Percentiles rank a stretch among this genome's conserved stretches.
Evolutionary conservation across 2,888 invertebrate species (phyloP).

Genomic region (Lagria hirta): DNA sequence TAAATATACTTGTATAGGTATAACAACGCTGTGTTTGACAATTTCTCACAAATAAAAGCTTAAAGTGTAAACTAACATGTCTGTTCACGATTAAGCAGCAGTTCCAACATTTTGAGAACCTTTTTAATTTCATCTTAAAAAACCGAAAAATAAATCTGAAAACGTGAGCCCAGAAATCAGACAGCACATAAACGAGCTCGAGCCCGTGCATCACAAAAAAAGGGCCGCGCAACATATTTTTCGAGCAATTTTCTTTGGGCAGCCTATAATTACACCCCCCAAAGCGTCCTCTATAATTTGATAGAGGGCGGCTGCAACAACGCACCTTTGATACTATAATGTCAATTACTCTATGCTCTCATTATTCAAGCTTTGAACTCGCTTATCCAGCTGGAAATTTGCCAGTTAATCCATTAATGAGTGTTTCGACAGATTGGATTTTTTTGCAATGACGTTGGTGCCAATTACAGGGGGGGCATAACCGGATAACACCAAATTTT

Average conservation of each 20-base stretch:
- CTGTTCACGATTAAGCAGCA: too few relatives aligned
- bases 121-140: slow-evolving; percentile 10
- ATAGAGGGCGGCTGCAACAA: slow-evolving; percentile 48
- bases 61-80: too few relatives aligned
- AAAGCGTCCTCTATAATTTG: slow-evolving; percentile 51
- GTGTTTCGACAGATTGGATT: slow-evolving; percentile 5
- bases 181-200: slow-evolving; percentile 22
- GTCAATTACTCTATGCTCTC: slow-evolving; percentile 47
- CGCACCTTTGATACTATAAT: slow-evolving; percentile 52
- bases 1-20: too few relatives aligned
- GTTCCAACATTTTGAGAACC: slow-evolving; percentile 23
- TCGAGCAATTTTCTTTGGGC: slow-evolving; percentile 52
- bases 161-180: slow-evolving; percentile 23
- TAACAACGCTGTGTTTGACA: too few relatives aligned
- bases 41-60: too few relatives aligned
- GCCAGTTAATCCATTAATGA: slow-evolving; percentile 33
- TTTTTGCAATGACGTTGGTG: too few relatives aligned
- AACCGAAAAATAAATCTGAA: slow-evolving; percentile 19
- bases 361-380: slow-evolving; percentile 37
- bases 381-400: slow-evolving; percentile 34
- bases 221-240: slow-evolving; percentile 45
- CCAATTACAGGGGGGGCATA: too few relatives aligned
- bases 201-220: slow-evolving; percentile 21
- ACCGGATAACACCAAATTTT: too few relatives aligned
- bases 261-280: slow-evolving; percentile 54